A percentile compares a stretch with the other conserved stretches of the same genome.
Conservation (phyloP, 2,888 invertebrate genomes). For the Eupithecia subfuscata region DNA sequence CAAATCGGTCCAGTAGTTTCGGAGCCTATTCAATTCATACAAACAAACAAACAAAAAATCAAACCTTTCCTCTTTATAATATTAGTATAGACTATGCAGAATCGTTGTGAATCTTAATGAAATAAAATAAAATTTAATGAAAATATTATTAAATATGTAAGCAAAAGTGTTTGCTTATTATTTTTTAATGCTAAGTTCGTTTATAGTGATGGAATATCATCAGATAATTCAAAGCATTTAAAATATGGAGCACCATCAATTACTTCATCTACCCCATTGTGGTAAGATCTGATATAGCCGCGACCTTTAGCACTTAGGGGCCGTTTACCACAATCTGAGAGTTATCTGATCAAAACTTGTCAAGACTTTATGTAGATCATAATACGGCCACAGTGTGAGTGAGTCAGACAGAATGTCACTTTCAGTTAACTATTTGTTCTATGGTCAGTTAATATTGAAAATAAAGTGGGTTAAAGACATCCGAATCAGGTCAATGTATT, state of each 20-base stretch:
- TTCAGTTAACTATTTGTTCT: background rate
- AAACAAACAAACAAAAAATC: no score
- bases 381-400: slow-evolving; percentile 45
- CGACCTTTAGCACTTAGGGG: slow-evolving; percentile 61
- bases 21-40: no score
- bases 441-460: background rate
- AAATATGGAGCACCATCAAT: slow-evolving; percentile 35
- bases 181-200: background rate
- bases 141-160: background rate
- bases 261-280: slow-evolving; percentile 34
- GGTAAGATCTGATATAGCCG: slow-evolving; percentile 56
- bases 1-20: no score
- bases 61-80: no score
- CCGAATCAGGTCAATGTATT: background rate
- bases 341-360: slow-evolving; percentile 78
- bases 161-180: background rate
- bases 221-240: slow-evolving; percentile 27
- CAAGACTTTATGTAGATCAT: slow-evolving; percentile 54
- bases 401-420: slow-evolving; percentile 11
- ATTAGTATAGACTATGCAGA: no score
- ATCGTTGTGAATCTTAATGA: no score
- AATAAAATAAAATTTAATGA: no score
- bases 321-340: slow-evolving; percentile 59
- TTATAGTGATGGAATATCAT: background rate
- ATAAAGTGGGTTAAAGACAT: background rate